Conservation (phyloP, 2,113 vertebrate species). For the Pollimyrus isidori region DNA sequence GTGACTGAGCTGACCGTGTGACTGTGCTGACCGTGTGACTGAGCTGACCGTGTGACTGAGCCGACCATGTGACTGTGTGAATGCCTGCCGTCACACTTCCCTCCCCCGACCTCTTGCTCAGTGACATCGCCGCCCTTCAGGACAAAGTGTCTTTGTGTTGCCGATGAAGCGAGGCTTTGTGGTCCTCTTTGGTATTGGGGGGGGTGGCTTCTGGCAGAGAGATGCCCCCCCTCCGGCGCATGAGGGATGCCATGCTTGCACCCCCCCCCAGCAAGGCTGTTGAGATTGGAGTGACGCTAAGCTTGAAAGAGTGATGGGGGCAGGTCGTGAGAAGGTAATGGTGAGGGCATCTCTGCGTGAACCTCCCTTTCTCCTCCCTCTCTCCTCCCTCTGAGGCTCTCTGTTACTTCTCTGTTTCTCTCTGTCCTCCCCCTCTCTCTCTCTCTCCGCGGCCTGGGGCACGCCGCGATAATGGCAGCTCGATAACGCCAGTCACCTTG, state of each 20-base stretch:
- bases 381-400: neutral
- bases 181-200: neutral
- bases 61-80: neutral
- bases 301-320: neutral
- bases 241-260: neutral
- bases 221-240: neutral
- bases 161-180: constrained; percentile 8
- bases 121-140: neutral
- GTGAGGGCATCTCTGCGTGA: neutral
- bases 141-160: neutral
- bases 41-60: neutral
- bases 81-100: neutral
- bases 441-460: neutral
- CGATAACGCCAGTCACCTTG: neutral
- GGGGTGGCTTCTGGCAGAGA: neutral
- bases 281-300: neutral
- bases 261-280: neutral
- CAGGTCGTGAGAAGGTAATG: neutral
- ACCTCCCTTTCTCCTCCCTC: neutral
- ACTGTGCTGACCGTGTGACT: too few relatives aligned
- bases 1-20: too few relatives aligned
- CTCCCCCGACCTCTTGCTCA: neutral
- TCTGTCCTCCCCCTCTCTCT: neutral
- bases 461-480: neutral
- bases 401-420: neutral